Base-by-base conservation (phyloP, 2,113 vertebrate species). In the Strix aluco region DNA sequence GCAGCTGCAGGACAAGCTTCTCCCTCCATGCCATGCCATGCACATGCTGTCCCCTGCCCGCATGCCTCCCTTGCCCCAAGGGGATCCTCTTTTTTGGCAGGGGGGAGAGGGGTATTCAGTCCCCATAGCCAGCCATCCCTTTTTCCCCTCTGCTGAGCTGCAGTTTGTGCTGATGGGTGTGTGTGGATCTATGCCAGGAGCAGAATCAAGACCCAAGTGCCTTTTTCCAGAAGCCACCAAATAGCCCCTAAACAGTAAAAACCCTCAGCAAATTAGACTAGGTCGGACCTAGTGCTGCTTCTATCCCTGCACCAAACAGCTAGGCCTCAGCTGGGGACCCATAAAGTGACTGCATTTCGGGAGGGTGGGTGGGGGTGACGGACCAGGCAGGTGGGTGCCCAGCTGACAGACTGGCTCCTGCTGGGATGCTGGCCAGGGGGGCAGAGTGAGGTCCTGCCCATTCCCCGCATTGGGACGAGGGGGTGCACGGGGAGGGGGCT, bases 1-100 rank as follows among this genome's bases (percentile, higher is more conserved):
- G 93, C 91, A 97, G 96, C 94, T 92, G 87, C 78, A 97, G 92
- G 70, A 94, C 71, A 55, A 96, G 93, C 94, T 95, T 97, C 62
- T 95, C 84, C 69, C 44, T 66, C 66, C 2, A 6, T 89, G 66
- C 73, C 38, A 1, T 82, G 81, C 92, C 81, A 67, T 80, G 89
- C 92, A 91, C 26, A 70, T 3, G 74, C 92, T 94, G 86, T 66
- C 40, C 83, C 62, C 66, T 93, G 92, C 82, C 83, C 0, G 55
- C 96, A 93, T 95, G 96, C 88, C 29, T 90, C 55, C 81, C 54
- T 85, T 47, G 13, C 44, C 30, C 49, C 22, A 29, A 5, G 4
- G 52, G 54, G 34, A 92, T 44, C 26, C 32, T 72, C 22, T n/a
- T 69, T 30, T 65, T 34, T 22, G 16, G 14, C 11, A 10, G 13